These are phyloP conservation scores for Oreochromis grahami DNA, from an alignment of 2,797 vertebrate species.

Conservation along the genomic window DNA sequence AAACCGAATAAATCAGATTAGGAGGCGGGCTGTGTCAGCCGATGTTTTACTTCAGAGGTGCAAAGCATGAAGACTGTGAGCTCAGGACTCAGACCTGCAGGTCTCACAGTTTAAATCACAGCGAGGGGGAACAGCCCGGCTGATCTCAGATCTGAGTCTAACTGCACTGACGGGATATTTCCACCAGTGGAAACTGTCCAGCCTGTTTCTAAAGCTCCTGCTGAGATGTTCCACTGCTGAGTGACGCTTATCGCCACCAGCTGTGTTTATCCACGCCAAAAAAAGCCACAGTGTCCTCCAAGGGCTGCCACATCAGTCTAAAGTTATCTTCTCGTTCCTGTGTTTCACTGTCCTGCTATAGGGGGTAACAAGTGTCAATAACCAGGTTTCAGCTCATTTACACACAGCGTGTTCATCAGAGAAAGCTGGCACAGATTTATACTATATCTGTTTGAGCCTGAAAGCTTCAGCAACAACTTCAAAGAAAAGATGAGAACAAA, in stretches of 20 bases:
- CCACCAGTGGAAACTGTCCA: background rate
- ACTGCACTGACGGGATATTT: background rate
- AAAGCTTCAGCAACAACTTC: background rate
- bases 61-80: background rate
- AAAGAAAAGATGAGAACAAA: background rate
- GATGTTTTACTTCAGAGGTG: background rate
- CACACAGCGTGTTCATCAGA: background rate
- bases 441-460: background rate
- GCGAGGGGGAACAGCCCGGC: background rate
- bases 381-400: background rate
- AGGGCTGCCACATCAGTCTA: background rate
- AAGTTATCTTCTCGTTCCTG: background rate
- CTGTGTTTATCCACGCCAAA: background rate
- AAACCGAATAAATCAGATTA: background rate
- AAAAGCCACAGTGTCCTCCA: background rate
- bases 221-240: constrained; percentile 4
- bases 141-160: background rate
- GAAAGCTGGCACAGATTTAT: fast-evolving
- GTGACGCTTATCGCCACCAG: background rate
- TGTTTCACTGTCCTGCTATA: background rate
- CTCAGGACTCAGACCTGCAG: background rate
- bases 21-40: background rate
- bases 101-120: background rate
- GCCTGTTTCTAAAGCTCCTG: background rate
- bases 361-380: background rate